Percentiles rank a stretch among this genome's conserved stretches.
Evolutionary conservation across 2,113 vertebrate genomes (phyloP).

Genomic region (Nothoprocta perdicaria): DNA sequence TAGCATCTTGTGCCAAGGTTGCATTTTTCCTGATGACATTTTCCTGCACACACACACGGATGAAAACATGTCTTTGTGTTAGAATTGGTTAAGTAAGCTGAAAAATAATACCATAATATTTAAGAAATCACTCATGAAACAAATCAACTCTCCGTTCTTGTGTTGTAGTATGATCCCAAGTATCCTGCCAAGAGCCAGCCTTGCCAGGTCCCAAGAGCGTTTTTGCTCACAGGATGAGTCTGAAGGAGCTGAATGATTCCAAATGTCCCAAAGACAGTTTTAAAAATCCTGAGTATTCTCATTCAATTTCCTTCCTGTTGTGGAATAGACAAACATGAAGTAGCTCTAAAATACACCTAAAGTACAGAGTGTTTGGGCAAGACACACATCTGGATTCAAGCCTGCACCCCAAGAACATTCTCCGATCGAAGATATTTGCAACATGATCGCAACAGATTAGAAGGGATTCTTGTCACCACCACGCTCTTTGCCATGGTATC

Average conservation of each 20-base stretch:
- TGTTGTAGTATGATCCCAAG: not conserved
- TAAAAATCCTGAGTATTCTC: not conserved
- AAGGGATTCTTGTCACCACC: not conserved
- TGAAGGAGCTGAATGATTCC: not conserved
- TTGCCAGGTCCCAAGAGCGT: not conserved
- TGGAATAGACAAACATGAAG: not conserved
- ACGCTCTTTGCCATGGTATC: not conserved
- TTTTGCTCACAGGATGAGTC: not conserved
- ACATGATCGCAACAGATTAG: not conserved
- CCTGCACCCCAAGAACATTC: not conserved
- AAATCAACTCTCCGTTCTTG: not conserved
- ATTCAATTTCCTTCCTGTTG: constrained; percentile 5
- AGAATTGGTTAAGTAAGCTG: not conserved
- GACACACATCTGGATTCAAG: not conserved
- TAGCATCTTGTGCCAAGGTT: not conserved
- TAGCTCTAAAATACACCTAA: not conserved
- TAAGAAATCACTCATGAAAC: not conserved
- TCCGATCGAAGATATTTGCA: not conserved
- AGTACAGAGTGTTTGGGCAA: not conserved
- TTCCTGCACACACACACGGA: fast-evolving
- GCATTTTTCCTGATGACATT: not conserved
- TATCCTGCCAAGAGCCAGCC: not conserved
- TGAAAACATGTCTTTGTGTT: not conserved
- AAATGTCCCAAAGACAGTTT: not conserved
- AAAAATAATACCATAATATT: not conserved